Evolutionary conservation across 2,888 invertebrate genomes (phyloP), one percentile per base, ranked within the genome.

Genomic region (Blastobasis adustella): DNA sequence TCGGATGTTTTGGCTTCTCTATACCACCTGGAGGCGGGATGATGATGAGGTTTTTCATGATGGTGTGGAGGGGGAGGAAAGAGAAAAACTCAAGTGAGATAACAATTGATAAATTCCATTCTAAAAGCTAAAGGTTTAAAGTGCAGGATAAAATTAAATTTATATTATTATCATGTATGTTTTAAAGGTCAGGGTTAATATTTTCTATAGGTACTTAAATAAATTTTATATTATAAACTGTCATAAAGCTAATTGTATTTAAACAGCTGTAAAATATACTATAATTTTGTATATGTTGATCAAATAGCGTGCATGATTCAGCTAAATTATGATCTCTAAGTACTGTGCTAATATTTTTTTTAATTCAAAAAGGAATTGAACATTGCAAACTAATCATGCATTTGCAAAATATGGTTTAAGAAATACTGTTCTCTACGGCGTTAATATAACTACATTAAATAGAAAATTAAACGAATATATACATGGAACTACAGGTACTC

Each of bases 1-100:
- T 94, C 66, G 93, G 91, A 86, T 91, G 91, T 88, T 95, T 93
- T 81, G 95, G 94, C 90, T 95, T 94, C 84, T 95, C 95, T 82
- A 96, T 93, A 71, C 95, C 95, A 89, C 95, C 95, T 95, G 69
- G 58, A 65, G 60, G 57, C 53, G 65, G 67, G 63, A 63, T 62
- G 64, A 65, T 61, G 64, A 61, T 59, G 62, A 59, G 66, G 56
- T 65, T 57, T 60, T 67, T 53, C 66, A 68, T 53, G 69, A 68
- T 61, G 62, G 68, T 61, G 62, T 55, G 76, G 67, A 65, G 56
- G 63, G 74, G 73, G 66, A 62, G 63, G 63, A 62, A 65, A 65
- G 73, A 66, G 76, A 68, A 73, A 72, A 71, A 77, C 69, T 61
- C 58, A 68, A 72, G 71, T 79, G 66, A 82, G 75, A 78, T 61